Conservation (phyloP, 2,113 vertebrate species). For the Phyllostomus hastatus region DNA sequence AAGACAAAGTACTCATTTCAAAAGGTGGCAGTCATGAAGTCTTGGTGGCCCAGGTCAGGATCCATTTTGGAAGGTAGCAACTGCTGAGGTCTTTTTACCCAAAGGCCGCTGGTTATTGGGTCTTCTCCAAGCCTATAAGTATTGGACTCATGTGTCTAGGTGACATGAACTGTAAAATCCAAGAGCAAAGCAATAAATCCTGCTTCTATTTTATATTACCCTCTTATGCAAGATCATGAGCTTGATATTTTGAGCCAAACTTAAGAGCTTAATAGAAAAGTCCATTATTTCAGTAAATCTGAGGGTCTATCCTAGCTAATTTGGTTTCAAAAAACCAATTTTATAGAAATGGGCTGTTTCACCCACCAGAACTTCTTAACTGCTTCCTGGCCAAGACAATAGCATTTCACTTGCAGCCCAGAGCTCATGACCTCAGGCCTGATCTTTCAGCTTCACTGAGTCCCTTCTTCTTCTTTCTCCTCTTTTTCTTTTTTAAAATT, state of each 20-base stretch:
- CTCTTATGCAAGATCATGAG: neutral
- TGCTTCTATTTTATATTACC: neutral
- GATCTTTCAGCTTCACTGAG: neutral
- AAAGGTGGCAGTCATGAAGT: neutral
- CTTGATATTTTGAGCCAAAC: neutral
- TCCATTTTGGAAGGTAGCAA: neutral
- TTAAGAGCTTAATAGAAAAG: neutral
- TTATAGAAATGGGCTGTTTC: neutral
- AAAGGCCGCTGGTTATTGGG: neutral
- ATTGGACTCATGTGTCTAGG: neutral
- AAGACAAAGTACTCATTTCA: neutral
- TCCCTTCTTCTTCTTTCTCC: too few relatives aligned
- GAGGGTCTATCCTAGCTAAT: neutral
- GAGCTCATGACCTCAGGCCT: neutral
- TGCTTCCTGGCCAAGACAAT: neutral
- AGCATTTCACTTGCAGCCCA: neutral
- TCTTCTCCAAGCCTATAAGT: neutral
- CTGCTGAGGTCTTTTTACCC: neutral
- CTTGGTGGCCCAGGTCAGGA: neutral
- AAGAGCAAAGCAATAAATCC: neutral
- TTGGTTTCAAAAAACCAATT: neutral
- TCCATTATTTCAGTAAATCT: slow-evolving; percentile 1
- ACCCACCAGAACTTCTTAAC: neutral
- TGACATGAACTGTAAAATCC: neutral
- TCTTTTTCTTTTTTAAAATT: too few relatives aligned